A percentile compares a stretch with the other conserved stretches of the same genome.
Evolutionary conservation across 2,797 vertebrate species (phyloP).

Genomic region (Pitangus sulphuratus): DNA sequence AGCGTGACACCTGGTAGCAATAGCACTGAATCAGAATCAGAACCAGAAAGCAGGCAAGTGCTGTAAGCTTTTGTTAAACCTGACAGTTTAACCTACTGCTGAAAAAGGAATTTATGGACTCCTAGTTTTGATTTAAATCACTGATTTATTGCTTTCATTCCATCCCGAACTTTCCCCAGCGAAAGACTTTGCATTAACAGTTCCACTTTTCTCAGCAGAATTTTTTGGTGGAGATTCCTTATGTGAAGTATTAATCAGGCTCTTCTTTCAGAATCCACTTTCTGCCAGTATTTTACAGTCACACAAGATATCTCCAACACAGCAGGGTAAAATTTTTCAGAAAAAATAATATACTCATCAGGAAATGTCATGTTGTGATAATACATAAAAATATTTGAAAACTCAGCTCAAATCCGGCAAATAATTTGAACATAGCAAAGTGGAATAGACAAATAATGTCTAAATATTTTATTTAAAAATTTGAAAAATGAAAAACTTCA

Average conservation of each 20-base stretch:
- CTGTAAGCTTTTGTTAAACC: constrained; percentile 51
- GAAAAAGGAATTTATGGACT: constrained; percentile 59
- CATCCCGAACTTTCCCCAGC: not conserved
- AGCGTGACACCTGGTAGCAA: constrained; percentile 34
- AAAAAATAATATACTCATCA: not conserved
- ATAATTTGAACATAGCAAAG: not conserved
- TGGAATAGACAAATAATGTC: not conserved
- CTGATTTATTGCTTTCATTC: constrained; percentile 42
- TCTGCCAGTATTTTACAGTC: not conserved
- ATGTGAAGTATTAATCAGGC: rapidly evolving
- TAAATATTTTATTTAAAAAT: not conserved
- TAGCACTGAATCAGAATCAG: constrained; percentile 7
- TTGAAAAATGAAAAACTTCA: not conserved
- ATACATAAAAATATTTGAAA: not conserved
- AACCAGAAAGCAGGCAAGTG: not conserved
- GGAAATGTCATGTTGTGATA: not conserved
- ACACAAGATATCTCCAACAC: not conserved
- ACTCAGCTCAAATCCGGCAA: not conserved
- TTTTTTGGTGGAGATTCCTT: not conserved
- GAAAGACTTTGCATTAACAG: not conserved
- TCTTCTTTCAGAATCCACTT: not conserved
- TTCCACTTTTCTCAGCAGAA: not conserved
- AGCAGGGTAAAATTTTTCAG: not conserved
- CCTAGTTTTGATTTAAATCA: constrained; percentile 40
- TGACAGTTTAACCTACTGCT: constrained; percentile 60